Conservation (phyloP, 2,797 vertebrate genomes). For the Ptychobarbus kaznakovi region DNA sequence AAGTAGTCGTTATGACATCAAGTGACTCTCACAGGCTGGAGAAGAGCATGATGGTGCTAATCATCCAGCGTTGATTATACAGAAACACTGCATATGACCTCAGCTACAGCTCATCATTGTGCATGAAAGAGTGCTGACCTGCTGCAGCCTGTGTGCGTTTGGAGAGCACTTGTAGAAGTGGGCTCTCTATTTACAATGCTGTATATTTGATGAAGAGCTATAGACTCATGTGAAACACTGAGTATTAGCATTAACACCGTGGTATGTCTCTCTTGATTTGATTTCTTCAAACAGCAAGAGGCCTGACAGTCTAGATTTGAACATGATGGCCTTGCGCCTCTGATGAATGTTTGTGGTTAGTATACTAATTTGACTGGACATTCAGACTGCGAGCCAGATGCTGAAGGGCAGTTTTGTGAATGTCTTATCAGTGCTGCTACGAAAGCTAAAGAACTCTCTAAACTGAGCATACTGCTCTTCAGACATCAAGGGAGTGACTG, state of each 20-base stretch:
- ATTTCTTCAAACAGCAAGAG: background rate
- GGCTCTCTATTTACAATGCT: constrained; percentile 10
- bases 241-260: background rate
- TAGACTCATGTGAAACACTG: background rate
- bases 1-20: constrained; percentile 47
- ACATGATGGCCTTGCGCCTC: background rate
- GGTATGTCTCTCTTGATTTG: background rate
- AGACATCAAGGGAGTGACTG: constrained; percentile 8
- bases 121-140: constrained; percentile 28
- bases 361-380: background rate
- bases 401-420: constrained; percentile 2
- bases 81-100: constrained; percentile 34
- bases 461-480: background rate
- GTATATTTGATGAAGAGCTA: constrained; percentile 3
- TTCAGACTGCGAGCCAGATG: background rate
- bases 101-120: constrained; percentile 37
- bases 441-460: constrained; percentile 17
- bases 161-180: constrained; percentile 43
- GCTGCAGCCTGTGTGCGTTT: constrained; percentile 31
- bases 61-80: constrained; percentile 47
- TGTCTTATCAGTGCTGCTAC: constrained; percentile 29
- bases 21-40: constrained; percentile 43
- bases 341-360: constrained; percentile 9
- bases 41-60: constrained; percentile 48
- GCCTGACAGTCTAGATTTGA: background rate